Base-by-base conservation (phyloP, 2,888 invertebrate genomes). In the Ditula angustiorana region DNA sequence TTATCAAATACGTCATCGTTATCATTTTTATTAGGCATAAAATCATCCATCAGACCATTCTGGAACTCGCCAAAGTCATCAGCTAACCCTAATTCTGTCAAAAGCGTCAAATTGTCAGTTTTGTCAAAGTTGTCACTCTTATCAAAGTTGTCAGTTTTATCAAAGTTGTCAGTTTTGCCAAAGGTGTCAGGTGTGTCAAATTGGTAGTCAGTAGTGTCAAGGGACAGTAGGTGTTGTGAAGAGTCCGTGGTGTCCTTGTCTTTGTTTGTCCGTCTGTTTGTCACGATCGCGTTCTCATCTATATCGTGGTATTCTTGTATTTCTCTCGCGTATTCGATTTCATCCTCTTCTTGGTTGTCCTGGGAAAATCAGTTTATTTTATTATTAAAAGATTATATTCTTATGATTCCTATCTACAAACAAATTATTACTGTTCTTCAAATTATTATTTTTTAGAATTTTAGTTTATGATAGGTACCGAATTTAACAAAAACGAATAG, bases 81-180 rank as follows among this genome's bases (percentile, higher is more conserved):
- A 0, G 91, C 93, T 26, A 95, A 72, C 0, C 95, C 95, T 8
- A 95, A 78, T 73, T 95, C 95, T 37, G 93, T 93, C 58, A 95
- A 76, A 21, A 95, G 83, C 44, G 86, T 84, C 65, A 93, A 69
- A 70, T 91, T 89, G 60, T 88, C 88, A 30, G 69, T 66, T 11
- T 73, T 68, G 21, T 66, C 56, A 16, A 33, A 49, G 69, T 88
- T 41, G 41, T 41, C 87, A 69, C 71, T 70, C 62, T 84, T 76
- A 50, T 71, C 73, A 69, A 67, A 75, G 53, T 76, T 84, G 69
- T 88, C 86, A 67, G 71, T 69, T 61, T 30, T 47, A 55, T 71
- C 69, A 61, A 67, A 61, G 11, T 62, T 65, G 67, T 69, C 64
- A 66, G 49, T 68, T 68, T 30, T 47, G 55, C 70, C 69, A 60